A percentile compares a stretch with the other conserved stretches of the same genome.
Evolutionary conservation across 2,888 invertebrate genomes (phyloP).

Genomic region (Eupithecia vulgata): DNA sequence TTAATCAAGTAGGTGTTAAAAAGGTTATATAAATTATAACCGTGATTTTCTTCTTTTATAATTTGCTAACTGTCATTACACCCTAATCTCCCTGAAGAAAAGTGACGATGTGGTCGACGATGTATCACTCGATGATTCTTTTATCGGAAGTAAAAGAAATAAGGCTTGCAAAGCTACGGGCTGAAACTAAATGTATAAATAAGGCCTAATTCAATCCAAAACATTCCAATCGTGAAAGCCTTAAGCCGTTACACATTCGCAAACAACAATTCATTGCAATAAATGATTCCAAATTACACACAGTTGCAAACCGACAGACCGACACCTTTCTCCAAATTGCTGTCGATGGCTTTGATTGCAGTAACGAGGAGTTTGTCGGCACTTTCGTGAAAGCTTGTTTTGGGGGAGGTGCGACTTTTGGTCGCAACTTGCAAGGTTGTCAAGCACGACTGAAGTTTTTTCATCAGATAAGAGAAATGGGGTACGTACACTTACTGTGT

Average conservation of each 20-base stretch:
- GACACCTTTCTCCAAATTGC: slow-evolving; percentile 45
- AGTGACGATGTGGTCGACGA: no score
- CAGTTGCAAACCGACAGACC: slow-evolving; percentile 1
- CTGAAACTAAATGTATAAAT: no score
- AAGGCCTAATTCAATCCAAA: not conserved
- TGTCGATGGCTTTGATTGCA: slow-evolving; percentile 39
- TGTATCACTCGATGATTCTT: no score
- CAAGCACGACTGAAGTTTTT: not conserved
- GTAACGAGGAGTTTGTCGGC: slow-evolving; percentile 38
- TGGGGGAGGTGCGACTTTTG: not conserved
- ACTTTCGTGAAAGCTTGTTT: slow-evolving; percentile 35
- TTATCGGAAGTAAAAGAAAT: no score
- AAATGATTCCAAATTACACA: slow-evolving; percentile 34
- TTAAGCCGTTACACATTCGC: slow-evolving; percentile 1
- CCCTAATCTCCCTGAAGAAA: no score
- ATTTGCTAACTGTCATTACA: no score
- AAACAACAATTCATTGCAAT: slow-evolving; percentile 35
- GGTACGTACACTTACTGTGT: no score
- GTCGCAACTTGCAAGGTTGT: not conserved
- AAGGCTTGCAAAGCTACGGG: no score
- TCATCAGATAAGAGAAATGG: no score
- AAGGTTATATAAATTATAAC: not conserved
- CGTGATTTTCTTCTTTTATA: no score
- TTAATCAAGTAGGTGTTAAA: not conserved
- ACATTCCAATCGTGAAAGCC: slow-evolving; percentile 6